Percentiles rank a stretch among this genome's conserved stretches.
Conservation (phyloP, 2,888 invertebrate species). For the Melieria omissa region DNA sequence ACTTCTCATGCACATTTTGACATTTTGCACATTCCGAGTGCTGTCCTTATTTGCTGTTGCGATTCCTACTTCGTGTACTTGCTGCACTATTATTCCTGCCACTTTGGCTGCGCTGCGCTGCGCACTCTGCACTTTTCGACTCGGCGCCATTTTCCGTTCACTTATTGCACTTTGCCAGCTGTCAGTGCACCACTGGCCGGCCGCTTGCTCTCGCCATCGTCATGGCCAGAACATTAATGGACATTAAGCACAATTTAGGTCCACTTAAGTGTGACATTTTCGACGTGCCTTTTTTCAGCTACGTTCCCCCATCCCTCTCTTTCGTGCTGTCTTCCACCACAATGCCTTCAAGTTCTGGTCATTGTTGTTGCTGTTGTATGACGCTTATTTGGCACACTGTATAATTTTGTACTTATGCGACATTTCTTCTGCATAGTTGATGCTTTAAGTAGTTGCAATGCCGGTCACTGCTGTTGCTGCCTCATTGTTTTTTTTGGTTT, state of each 20-base stretch:
- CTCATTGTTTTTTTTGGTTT: too few relatives aligned
- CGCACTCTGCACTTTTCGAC: not conserved
- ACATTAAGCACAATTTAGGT: conserved; percentile 34
- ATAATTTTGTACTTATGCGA: conserved; percentile 5
- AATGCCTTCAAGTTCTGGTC: not conserved
- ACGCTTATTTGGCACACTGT: not conserved
- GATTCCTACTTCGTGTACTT: too few relatives aligned
- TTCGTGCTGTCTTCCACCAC: not conserved
- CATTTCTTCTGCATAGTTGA: conserved; percentile 21
- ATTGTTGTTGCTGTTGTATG: not conserved
- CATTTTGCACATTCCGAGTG: too few relatives aligned
- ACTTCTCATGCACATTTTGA: too few relatives aligned
- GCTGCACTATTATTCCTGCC: too few relatives aligned
- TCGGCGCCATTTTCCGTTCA: too few relatives aligned
- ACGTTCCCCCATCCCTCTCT: conserved; percentile 8
- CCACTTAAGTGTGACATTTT: conserved; percentile 31
- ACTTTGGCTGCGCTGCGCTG: not conserved
- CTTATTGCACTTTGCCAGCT: too few relatives aligned
- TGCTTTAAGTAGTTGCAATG: conserved; percentile 14
- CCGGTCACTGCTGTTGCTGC: too few relatives aligned
- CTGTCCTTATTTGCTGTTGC: too few relatives aligned
- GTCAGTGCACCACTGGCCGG: not conserved
- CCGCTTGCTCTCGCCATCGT: conserved; percentile 18
- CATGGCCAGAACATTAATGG: conserved; percentile 26
- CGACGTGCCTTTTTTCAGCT: conserved; percentile 6